phyloP scores from a whole-genome alignment of 92 coral and sea anemone species.

The Galaxea fascicularis region DNA sequence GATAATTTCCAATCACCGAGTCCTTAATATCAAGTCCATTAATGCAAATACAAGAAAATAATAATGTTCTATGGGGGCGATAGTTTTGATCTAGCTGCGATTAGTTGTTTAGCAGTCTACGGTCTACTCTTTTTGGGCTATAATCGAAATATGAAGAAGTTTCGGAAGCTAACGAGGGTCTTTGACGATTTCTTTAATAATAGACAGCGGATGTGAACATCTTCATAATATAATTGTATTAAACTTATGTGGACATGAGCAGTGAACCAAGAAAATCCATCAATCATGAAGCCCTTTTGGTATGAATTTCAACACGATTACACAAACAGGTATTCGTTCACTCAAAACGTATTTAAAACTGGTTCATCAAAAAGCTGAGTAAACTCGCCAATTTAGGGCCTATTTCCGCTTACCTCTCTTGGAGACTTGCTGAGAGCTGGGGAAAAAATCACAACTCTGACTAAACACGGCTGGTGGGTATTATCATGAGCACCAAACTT shows the following conservation, averaged over 20 bases:
- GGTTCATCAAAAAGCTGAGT: neutral
- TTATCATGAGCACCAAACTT: neutral
- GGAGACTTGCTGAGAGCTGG: neutral
- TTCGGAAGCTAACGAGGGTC: no score
- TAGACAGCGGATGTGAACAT: no score
- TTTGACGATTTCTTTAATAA: no score
- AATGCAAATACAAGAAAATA: neutral
- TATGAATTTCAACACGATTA: no score
- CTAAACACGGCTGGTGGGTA: neutral
- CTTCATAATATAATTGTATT: no score
- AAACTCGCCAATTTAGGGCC: neutral
- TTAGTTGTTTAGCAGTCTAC: neutral
- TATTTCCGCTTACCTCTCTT: neutral
- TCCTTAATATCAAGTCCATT: neutral
- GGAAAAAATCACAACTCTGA: neutral
- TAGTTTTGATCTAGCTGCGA: neutral
- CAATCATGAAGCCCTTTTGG: no score
- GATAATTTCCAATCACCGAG: neutral
- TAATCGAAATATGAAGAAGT: no score
- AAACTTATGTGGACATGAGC: no score
- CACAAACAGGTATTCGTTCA: no score
- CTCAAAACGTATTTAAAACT: neutral
- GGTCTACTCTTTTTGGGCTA: no score
- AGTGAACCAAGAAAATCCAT: no score
- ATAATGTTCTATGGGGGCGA: neutral